These are phyloP conservation scores for Hypanus sabinus DNA, from an alignment of 2,113 vertebrate genomes.

Conservation along the genomic window DNA sequence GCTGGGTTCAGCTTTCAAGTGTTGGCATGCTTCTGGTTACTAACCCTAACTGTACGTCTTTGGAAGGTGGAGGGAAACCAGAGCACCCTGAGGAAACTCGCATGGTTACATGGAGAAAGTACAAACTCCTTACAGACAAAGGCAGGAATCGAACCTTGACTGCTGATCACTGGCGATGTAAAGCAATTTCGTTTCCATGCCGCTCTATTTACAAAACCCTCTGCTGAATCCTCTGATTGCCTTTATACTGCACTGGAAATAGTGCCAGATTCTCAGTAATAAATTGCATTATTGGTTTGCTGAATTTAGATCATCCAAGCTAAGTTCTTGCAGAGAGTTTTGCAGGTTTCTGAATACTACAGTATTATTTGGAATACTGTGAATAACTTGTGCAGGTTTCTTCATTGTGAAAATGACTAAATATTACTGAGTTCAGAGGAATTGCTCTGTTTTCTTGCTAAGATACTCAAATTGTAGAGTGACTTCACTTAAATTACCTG, in stretches of 20 bases:
- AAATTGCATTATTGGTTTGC: neutral
- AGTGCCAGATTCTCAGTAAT: neutral
- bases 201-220: neutral
- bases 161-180: no score
- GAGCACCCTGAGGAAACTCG: no score
- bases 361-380: neutral
- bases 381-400: neutral
- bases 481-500: conserved; percentile 66
- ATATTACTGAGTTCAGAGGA: neutral
- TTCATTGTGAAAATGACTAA: neutral
- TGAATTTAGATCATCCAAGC: neutral
- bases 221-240: neutral
- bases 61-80: no score
- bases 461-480: neutral
- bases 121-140: no score
- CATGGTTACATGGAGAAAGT: no score
- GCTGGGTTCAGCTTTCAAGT: no score
- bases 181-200: no score
- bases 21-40: no score
- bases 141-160: no score
- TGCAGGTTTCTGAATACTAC: neutral
- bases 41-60: no score
- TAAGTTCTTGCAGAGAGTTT: neutral
- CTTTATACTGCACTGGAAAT: neutral
- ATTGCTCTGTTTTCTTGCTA: neutral